Evolutionary conservation across 2,888 invertebrate genomes (phyloP).

Genomic region (Cremastinae sp.): DNA sequence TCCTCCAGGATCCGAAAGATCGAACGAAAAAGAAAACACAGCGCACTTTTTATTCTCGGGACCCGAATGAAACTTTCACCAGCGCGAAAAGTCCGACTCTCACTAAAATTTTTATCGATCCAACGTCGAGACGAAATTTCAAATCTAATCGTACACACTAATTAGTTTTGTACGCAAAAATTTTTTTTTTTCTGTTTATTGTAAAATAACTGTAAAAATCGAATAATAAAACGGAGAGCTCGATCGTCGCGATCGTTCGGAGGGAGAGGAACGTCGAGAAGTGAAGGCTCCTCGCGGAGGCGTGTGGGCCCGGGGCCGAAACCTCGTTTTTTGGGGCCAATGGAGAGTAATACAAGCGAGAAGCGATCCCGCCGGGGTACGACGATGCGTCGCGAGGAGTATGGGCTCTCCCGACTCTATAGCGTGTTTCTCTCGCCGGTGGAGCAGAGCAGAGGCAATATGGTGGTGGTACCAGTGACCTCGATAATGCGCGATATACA

Average conservation of each 20-base stretch:
- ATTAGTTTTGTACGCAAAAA: too few species aligned
- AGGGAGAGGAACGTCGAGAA: constrained; percentile 55
- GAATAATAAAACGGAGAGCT: constrained; percentile 41
- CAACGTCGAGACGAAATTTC: too few species aligned
- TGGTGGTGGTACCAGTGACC: constrained; percentile 79
- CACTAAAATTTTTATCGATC: too few species aligned
- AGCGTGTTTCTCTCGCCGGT: constrained; percentile 58
- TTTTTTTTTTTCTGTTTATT: too few species aligned
- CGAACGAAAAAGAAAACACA: too few species aligned
- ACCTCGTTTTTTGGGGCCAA: constrained; percentile 49
- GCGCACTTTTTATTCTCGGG: too few species aligned
- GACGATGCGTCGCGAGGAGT: constrained; percentile 59
- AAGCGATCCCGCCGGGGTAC: constrained; percentile 41
- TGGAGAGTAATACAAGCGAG: constrained; percentile 44
- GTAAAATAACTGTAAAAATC: too few species aligned
- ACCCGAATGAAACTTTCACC: too few species aligned
- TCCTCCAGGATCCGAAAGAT: too few species aligned
- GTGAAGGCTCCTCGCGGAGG: constrained; percentile 61
- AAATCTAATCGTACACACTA: too few species aligned
- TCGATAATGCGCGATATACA: constrained; percentile 76
- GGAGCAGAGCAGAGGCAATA: constrained; percentile 66
- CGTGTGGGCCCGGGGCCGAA: constrained; percentile 47
- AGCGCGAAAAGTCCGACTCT: too few species aligned
- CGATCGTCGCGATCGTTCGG: too few species aligned
- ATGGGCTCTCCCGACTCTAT: constrained; percentile 66